Base-by-base conservation (phyloP, 2,888 invertebrate genomes). In the Busseola fusca region DNA sequence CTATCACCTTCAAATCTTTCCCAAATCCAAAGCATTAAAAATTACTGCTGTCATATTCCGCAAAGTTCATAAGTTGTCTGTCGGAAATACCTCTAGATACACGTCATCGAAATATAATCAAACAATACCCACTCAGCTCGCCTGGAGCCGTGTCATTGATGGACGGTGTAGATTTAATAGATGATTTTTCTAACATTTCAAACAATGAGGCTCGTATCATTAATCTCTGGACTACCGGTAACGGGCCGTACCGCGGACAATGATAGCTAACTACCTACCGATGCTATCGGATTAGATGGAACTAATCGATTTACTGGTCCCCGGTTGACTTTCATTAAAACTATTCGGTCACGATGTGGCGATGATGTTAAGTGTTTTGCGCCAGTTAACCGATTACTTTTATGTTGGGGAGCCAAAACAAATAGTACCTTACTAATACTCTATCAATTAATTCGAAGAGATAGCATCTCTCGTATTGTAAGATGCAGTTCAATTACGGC, bases 141-240 rank as follows among this genome's bases (percentile, higher is more conserved):
- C 78, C 76, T 82, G 74, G 78, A 79, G 81, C 75, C 75, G 69
- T 85, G 85, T 86, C 87, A 88, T 80, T 88, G 90, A 88, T 88
- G 78, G 85, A 88, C 86, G 82, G 82, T 66, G 80, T 85, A 87
- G 87, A 91, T 93, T 92, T 89, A 90, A 91, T 91, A 91, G 88
- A 90, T 88, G 90, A 92, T 91, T 93, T 92, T 93, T 93, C 90
- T 92, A 89, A 89, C 88, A 90, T 92, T 91, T 89, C 91, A 93
- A 92, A 93, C 93, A 93, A 93, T 91, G 90, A 91, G 72, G 71
- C 76, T 85, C 78, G 84, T 92, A 93, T 93, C 94, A 94, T 94
- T 92, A 93, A 94, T 94, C 94, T 93, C 87, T 76, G 80, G 88
- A 91, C 93, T 94, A 93, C 94, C 89, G 93, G 92, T 91, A 92